Evolutionary conservation across 2,888 invertebrate genomes (phyloP).

Genomic region (Synergus itoensis): DNA sequence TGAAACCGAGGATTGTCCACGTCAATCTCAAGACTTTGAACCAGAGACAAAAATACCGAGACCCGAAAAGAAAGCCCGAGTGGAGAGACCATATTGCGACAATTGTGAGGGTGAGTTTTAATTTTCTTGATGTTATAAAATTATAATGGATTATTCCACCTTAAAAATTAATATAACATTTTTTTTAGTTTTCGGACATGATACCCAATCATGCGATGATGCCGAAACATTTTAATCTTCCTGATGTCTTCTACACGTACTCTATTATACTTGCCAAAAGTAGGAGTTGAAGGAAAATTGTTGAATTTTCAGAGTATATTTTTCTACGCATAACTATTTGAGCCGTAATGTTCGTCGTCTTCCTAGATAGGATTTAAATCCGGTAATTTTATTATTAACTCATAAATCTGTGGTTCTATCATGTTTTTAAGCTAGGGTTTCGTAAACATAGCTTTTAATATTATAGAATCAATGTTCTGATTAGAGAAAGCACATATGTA

Average conservation of each 20-base stretch:
- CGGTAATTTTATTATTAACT: not conserved
- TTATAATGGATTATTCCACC: conserved; percentile 3
- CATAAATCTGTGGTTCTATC: not conserved
- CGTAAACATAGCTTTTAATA: not conserved
- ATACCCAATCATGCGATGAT: conserved; percentile 91
- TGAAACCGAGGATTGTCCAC: conserved; percentile 98
- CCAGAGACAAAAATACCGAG: conserved; percentile 77
- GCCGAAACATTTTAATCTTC: conserved; percentile 86
- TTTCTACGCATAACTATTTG: conserved; percentile 55
- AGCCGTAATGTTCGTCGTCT: conserved; percentile 7
- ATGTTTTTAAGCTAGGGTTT: not conserved
- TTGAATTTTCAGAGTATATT: conserved; percentile 63
- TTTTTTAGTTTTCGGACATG: conserved; percentile 92
- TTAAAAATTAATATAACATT: conserved; percentile 62
- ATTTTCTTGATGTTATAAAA: conserved; percentile 5
- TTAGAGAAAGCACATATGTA: not conserved
- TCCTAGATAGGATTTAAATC: not conserved
- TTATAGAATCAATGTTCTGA: not conserved
- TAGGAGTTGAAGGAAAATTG: conserved; percentile 46
- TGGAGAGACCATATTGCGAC: conserved; percentile 90
- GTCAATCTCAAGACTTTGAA: conserved; percentile 84
- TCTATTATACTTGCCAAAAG: conserved; percentile 45
- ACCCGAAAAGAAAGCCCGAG: conserved; percentile 72
- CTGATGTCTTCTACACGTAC: conserved; percentile 42
- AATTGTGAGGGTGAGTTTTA: conserved; percentile 89